Evolutionary conservation across 53 echinoderm and acorn worm genomes (phyloP), one percentile per base, ranked within the genome.

Genomic region (Arbacia lixula): DNA sequence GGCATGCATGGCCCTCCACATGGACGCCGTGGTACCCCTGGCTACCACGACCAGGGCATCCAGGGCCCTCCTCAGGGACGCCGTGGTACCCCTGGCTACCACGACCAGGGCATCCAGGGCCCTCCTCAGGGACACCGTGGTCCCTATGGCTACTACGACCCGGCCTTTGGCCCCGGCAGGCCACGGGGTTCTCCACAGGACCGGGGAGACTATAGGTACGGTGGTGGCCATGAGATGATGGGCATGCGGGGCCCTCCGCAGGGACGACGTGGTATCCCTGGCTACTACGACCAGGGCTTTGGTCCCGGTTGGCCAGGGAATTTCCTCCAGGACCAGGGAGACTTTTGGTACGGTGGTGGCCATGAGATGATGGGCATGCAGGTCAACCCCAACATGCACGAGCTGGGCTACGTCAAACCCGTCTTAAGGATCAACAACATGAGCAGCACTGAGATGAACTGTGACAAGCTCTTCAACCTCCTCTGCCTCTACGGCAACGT

Each of bases 401-500:
- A 91, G 74, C 93, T 89, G 5, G 91, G 91, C 19, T 92, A 94
- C 40, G 93, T 91, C 19, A 92, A 92, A 46, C 94, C 92, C 26
- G 94, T 97, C 21, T 88, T 94, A 17, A 97, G 94, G 98, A 89
- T 97, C 32, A 94, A 97, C 58, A 88, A 90, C 60, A 92, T 97
- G 92, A 90, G 90, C 63, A 76, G 90, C 16, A 78, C 88, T 38
- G 87, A 94, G 89, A 97, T 97, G 97, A 97, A 94, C 73, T 97
- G 97, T 72, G 97, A 97, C 30, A 89, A 84, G 52, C 94, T 97
- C 77, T 97, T 97, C 84, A 97, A 97, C 53, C 81, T 97, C 5
- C 88, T 97, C 71, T 97, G 97, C 62, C 92, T 94, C 78, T 97
- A 94, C 88, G 97, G 97, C 50, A 97, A 97, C 51, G 94, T 97